These are phyloP conservation scores for Archips crataeganus DNA, from an alignment of 2,888 invertebrate species.

Conservation along the genomic window DNA sequence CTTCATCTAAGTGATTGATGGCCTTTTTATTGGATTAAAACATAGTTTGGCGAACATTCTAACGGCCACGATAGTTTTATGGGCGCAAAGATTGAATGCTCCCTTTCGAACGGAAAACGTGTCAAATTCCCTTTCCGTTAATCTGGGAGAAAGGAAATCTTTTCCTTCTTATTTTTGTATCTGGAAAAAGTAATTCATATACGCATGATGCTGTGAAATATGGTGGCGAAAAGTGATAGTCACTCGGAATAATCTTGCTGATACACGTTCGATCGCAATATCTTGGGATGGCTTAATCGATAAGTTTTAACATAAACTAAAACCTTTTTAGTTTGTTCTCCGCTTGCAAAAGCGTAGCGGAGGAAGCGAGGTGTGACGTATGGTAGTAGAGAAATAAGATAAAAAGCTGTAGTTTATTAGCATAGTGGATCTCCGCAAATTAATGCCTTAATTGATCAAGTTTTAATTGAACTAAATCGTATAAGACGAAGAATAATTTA, in stretches of 20 bases:
- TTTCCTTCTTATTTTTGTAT: neutral
- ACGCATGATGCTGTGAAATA: neutral
- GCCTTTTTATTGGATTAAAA: slow-evolving; percentile 32
- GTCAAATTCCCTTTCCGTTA: neutral
- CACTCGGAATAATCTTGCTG: neutral
- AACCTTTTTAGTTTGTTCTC: too few species aligned
- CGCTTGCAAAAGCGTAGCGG: too few species aligned
- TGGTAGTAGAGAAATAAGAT: too few species aligned
- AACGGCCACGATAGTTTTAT: slow-evolving; percentile 20
- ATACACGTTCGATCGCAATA: neutral
- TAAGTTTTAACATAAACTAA: too few species aligned
- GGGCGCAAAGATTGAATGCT: neutral
- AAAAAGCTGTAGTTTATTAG: too few species aligned
- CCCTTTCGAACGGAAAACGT: neutral
- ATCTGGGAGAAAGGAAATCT: neutral
- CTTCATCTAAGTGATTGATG: slow-evolving; percentile 39
- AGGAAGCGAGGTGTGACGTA: too few species aligned
- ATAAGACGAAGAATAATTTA: too few species aligned
- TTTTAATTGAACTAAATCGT: too few species aligned
- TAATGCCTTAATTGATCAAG: too few species aligned
- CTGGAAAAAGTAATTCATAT: neutral
- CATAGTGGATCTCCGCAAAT: too few species aligned
- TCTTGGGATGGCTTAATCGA: too few species aligned
- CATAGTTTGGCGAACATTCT: slow-evolving; percentile 22
- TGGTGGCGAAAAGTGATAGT: neutral